Evolutionary conservation across 2,113 vertebrate genomes (phyloP), one percentile per base, ranked within the genome.

Genomic region (Ceyx melanurus): DNA sequence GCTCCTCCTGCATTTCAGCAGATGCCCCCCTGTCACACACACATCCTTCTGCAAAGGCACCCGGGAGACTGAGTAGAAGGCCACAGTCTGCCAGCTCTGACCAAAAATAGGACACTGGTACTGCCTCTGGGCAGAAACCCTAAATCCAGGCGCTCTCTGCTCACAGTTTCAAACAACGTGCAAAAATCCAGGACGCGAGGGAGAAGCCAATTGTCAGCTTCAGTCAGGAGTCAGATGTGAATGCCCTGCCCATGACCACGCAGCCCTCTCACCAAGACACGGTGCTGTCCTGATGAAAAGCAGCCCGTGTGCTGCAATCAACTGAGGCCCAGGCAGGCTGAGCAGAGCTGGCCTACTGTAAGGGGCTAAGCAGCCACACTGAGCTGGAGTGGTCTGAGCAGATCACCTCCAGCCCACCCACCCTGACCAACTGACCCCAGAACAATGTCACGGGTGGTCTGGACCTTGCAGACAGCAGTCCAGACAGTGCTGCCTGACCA

Each of bases 401-500:
- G 75, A 64, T 43, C 28, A 29, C 15, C 17, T 67, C 48, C 28
- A 33, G 13, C 12, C 25, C 3, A 10, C 18, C 8, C n/a, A 21
- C 37, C 2, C 26, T 15, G 56, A 37, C 5, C 2, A 1, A 5
- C 7, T 25, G 50, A 21, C 18, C 14, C 43, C 65, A 62, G 48
- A 50, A 29, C 15, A 17, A 53, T 20, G 33, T 35, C 61, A 9
- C 26, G 35, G 37, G 64, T 66, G 73, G 2, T 43, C 51, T 53
- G 42, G 31, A 50, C 3, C 3, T 43, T 25, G 31, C 2, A 4
- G 46, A 26, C 4, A 3, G 22, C 42, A 70, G 2, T 9, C 10
- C 25, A 5, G 0, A 18, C 29, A 40, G 11, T 67, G 66, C n/a
- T 0, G 0, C 20, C 16, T 2, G 1, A 21, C 53, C 23, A 25